A percentile compares a stretch with the other conserved stretches of the same genome.
phyloP scores from a whole-genome alignment of 2,797 vertebrate species.

The Oreochromis grahami region DNA sequence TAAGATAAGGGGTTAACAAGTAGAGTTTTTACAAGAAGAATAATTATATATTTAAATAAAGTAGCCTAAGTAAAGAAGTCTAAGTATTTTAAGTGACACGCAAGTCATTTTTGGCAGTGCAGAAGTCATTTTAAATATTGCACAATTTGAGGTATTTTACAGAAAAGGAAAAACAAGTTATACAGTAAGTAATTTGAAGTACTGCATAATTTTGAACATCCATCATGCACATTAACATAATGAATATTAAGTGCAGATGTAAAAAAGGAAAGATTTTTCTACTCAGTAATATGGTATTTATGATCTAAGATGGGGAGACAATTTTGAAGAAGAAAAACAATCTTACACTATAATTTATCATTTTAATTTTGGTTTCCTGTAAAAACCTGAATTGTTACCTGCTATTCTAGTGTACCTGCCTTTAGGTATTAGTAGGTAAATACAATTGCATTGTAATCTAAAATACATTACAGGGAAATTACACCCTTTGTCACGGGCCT shows the following conservation, averaged over 20 bases:
- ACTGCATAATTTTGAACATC: not conserved
- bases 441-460: not conserved
- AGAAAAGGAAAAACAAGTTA: not conserved
- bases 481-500: not conserved
- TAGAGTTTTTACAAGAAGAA: rapidly evolving
- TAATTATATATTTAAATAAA: rapidly evolving
- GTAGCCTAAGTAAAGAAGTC: not conserved
- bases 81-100: not conserved
- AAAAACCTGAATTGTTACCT: not conserved
- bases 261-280: not conserved
- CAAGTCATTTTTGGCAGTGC: not conserved
- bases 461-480: not conserved
- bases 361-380: not conserved
- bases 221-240: not conserved
- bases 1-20: not conserved
- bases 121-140: not conserved
- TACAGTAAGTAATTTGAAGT: not conserved
- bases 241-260: not conserved
- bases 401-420: not conserved
- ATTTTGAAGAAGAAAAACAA: too few species aligned
- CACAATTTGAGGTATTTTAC: not conserved
- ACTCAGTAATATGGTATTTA: not conserved
- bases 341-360: not conserved
- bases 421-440: not conserved
- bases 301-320: rapidly evolving